These are phyloP conservation scores for Halocynthia roretzi DNA, from an alignment of 23 tunicate genomes.

Conservation along the genomic window DNA sequence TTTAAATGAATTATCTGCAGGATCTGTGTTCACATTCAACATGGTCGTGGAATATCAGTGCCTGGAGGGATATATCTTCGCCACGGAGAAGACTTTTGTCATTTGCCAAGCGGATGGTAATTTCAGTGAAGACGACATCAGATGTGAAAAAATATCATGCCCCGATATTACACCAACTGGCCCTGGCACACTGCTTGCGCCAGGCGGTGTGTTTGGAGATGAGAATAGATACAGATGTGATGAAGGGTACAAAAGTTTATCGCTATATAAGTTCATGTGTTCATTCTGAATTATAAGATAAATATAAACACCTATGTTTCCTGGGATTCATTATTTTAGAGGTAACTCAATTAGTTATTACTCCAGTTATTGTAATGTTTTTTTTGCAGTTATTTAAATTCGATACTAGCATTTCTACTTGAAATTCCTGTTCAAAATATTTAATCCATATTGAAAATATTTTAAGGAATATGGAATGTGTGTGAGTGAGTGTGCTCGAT, in stretches of 20 bases:
- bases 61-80: constrained; percentile 27
- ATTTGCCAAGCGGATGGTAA: constrained; percentile 50
- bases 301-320: too few relatives aligned
- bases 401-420: too few relatives aligned
- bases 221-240: constrained; percentile 41
- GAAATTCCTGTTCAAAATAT: too few relatives aligned
- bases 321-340: too few relatives aligned
- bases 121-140: constrained; percentile 30
- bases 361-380: too few relatives aligned
- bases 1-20: constrained; percentile 19
- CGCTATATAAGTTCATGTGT: background rate
- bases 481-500: too few relatives aligned
- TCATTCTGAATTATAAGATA: too few relatives aligned
- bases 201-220: constrained; percentile 28
- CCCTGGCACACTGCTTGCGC: constrained; percentile 34
- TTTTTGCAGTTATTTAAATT: too few relatives aligned
- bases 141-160: constrained; percentile 47
- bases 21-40: constrained; percentile 42
- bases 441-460: too few relatives aligned
- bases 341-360: too few relatives aligned
- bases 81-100: constrained; percentile 18
- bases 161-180: constrained; percentile 24
- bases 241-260: constrained; percentile 42
- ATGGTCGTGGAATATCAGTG: constrained; percentile 71
- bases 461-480: too few relatives aligned